Conservation (phyloP, 1,140 invertebrate genomes). For the Nautilus pompilius region DNA sequence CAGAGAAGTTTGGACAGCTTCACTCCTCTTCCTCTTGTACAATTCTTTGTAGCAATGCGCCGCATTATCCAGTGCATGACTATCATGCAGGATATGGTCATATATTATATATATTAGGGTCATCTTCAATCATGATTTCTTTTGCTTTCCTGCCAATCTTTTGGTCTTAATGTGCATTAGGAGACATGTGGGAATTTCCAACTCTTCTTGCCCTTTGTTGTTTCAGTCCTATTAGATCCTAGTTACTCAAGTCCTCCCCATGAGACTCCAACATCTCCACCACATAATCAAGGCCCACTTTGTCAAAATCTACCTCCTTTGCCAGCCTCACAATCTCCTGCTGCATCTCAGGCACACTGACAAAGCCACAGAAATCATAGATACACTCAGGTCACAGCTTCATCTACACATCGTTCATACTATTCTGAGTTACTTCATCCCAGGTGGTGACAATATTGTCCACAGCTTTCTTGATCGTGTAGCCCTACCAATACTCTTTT, state of each 20-base stretch:
- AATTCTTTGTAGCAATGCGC: too few species aligned
- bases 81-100: too few species aligned
- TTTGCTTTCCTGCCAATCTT: too few species aligned
- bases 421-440: not conserved
- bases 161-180: too few species aligned
- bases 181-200: too few species aligned
- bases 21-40: too few species aligned
- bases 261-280: too few species aligned
- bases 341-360: not conserved
- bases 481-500: conserved; percentile 7
- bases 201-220: not conserved
- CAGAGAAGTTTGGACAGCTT: too few species aligned
- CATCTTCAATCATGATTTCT: too few species aligned
- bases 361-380: not conserved
- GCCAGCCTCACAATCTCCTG: not conserved
- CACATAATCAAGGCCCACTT: not conserved
- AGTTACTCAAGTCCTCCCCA: not conserved
- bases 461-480: conserved; percentile 7
- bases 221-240: conserved; percentile 2
- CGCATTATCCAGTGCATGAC: too few species aligned
- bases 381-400: conserved; percentile 5
- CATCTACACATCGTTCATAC: conserved; percentile 6
- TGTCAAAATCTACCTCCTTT: not conserved
- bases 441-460: conserved; percentile 7
- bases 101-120: too few species aligned